Evolutionary conservation across 2,113 vertebrate genomes (phyloP), one percentile per base, ranked within the genome.

Genomic region (Petaurus breviceps): DNA sequence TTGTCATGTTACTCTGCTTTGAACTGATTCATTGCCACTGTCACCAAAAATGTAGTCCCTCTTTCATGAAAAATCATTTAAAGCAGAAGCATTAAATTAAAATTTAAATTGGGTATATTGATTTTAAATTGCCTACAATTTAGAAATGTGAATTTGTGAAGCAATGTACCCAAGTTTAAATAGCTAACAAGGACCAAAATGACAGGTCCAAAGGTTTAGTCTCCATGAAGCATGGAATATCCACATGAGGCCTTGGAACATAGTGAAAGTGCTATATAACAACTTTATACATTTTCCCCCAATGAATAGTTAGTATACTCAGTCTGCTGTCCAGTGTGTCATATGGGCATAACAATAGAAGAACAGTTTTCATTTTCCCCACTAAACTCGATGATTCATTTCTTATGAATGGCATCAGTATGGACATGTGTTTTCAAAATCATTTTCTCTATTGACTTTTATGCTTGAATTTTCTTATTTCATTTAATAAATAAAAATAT

Each of bases 41-140:
- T 68, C 46, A 61, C 91, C 47, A 96, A 94, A 95, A 95, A 52
- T 90, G 9, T 92, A 26, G 68, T 28, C 93, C 68, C 89, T 95
- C 4, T 77, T 91, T 14, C 92, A 50, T 96, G 89, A 95, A 97
- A 96, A 92, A 90, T 91, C 25, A 94, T 51, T 96, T 92, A 51
- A 49, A 93, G 5, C 51, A 50, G 94, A 97, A 93, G n/a, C 14
- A 93, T 94, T 91, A 95, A 95, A 90, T 93, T 90, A 94, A 97
- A 95, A 52, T 24, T 95, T 90, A 25, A 95, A 50, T 95, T 53
- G 90, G 26, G 19, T 90, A 8, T 94, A 91, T 90, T 93, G 96
- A 95, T 93, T 97, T 97, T 94, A 97, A 93, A 94, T 57, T 53
- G 49, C 26, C 6, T 26, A n/a, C 43, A 49, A 43, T 93, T 95